Evolutionary conservation across 2,113 vertebrate genomes (phyloP), one percentile per base, ranked within the genome.

Genomic region (Campylomormyrus tamandua): DNA sequence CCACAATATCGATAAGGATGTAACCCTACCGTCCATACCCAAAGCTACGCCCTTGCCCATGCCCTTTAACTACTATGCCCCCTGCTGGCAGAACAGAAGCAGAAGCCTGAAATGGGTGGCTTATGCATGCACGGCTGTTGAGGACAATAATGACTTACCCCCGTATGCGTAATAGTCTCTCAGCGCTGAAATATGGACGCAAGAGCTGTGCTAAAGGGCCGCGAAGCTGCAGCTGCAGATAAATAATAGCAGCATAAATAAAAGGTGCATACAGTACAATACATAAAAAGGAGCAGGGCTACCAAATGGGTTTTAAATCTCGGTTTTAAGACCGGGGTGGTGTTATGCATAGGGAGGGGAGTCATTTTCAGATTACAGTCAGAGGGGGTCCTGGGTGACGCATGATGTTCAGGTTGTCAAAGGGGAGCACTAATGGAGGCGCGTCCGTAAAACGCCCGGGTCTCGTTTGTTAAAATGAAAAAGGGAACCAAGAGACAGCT

Each of bases 381-480:
- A 52, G 50, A 5, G 15, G 49, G 48, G 85, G 17, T 87, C 27
- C 49, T 31, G 11, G 46, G 85, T 53, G 35, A 24, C 6, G 6
- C 17, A 0, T 15, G 49, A 27, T 5, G 50, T 17, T n/a, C 50
- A 8, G 19, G 49, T 48, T 24, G 45, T 46, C 83, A 45, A 19
- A 80, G 74, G 74, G 35, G 74, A 35, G 15, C 2, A 13, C 39
- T 80, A 42, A 80, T 80, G 74, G 74, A 80, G 35, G 74, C 10
- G 35, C 74, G 4, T 80, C 74, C 35, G 17, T 80, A 80, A 80
- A 80, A 35, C 6, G 35, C 74, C 31, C 35, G 17, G 35, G 35
- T 80, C 31, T 80, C 74, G 2, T 80, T 80, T 80, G 35, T 80
- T 80, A 80, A 80, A 80, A 80, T 84, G 83, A 84, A 84, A 45